Evolutionary conservation across 2,113 vertebrate species (phyloP), one percentile per base, ranked within the genome.

Genomic region (Chroicocephalus ridibundus): DNA sequence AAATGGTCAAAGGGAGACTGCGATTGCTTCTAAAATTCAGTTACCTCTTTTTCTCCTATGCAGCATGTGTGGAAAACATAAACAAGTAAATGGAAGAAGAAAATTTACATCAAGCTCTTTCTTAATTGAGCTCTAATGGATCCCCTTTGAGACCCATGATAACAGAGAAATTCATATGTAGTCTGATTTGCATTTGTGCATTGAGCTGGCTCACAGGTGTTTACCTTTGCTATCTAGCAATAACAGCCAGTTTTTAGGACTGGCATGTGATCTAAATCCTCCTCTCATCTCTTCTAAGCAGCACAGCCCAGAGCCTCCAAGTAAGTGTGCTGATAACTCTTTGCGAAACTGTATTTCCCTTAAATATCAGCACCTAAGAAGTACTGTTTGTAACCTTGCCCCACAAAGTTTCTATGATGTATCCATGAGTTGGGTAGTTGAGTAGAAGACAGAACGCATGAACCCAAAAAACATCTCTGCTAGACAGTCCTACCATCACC

Each of bases 81-180:
- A 92, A 74, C 27, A 65, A 80, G 64, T 38, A 86, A 94, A 85
- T 70, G 36, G 62, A 87, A 89, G 34, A 82, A 57, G 24, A 77
- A 93, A 83, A 89, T 93, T 95, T 77, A 62, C 40, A 94, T 90
- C 55, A 86, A 75, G n/a, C 38, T 83, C 42, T 75, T 78, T 93
- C 82, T 90, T 92, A 92, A 94, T 88, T 82, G 79, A 82, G 49
- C 40, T 96, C 77, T 95, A 91, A 93, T 84, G 38, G 60, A 91
- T 84, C 65, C 47, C 84, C 79, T 94, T 95, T 40, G 92, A 96
- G 85, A 93, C 54, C 84, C 57, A 44, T 77, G 62, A 49, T 76
- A 94, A 88, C 26, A 40, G 61, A 90, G 52, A 90, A 76, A 92
- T 80, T 95, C 61, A 24, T 90, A 85, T 27, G 44, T 71, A 88